A percentile compares a stretch with the other conserved stretches of the same genome.
Conservation (phyloP, 2,888 invertebrate species). For the Parnassius apollo region DNA sequence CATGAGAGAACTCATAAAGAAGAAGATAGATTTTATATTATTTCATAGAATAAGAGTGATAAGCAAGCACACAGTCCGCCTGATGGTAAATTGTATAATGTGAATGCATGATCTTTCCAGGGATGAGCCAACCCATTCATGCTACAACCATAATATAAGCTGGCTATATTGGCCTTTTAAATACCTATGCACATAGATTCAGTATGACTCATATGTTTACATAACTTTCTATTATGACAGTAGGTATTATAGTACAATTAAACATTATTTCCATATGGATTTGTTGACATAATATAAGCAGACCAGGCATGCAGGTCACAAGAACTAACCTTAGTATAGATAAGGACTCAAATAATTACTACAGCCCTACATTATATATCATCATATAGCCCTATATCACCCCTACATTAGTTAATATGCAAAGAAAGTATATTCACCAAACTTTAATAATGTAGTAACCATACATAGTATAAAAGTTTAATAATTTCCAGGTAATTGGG, state of each 20-base stretch:
- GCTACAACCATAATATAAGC: too few species aligned
- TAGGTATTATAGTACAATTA: background rate
- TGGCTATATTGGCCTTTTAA: too few species aligned
- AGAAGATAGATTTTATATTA: too few species aligned
- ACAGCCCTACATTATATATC: background rate
- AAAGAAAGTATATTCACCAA: background rate
- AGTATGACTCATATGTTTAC: too few species aligned
- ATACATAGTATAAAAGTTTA: conserved; percentile 34
- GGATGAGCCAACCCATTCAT: too few species aligned
- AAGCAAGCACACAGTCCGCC: too few species aligned
- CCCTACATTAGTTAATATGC: background rate
- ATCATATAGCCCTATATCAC: background rate
- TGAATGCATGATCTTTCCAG: too few species aligned
- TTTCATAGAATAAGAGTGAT: too few species aligned
- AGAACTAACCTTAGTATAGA: conserved; percentile 3
- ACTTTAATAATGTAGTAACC: background rate
- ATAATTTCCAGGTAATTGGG: conserved; percentile 50
- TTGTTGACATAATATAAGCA: conserved; percentile 9
- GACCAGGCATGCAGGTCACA: conserved; percentile 1
- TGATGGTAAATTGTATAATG: too few species aligned
- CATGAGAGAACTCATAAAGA: too few species aligned
- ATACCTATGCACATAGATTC: too few species aligned
- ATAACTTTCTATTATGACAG: too few species aligned
- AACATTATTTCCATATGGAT: conserved; percentile 11
- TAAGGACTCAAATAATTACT: background rate